Percentiles rank a stretch among this genome's conserved stretches.
phyloP scores from a whole-genome alignment of 2,113 vertebrate genomes.

The Hippocampus mohnikei region DNA sequence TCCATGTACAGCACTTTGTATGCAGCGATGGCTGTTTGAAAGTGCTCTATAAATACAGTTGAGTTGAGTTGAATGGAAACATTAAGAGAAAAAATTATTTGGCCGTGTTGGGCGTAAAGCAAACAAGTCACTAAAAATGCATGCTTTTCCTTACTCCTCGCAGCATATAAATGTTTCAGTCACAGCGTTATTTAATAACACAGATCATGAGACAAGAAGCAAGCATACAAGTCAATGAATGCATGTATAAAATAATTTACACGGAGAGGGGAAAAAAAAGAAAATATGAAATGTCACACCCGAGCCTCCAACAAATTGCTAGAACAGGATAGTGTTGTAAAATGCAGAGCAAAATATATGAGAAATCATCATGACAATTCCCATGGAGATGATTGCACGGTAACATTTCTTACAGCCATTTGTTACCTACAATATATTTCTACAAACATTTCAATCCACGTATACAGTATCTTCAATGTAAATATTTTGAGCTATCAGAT shows the following conservation, averaged over 20 bases:
- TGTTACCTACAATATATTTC: conserved; percentile 40
- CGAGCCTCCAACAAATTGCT: neutral
- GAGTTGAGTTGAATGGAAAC: no score
- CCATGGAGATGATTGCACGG: conserved; percentile 20
- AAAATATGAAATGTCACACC: neutral
- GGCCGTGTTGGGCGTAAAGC: neutral
- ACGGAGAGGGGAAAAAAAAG: neutral
- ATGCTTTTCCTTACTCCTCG: conserved; percentile 66
- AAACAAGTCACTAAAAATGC: conserved; percentile 9
- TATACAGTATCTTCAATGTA: conserved; percentile 36
- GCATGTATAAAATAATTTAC: neutral
- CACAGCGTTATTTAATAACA: conserved; percentile 42
- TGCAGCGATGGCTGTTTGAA: no score
- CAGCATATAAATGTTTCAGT: conserved; percentile 59
- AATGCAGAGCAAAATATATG: no score
- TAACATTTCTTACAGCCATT: conserved; percentile 10
- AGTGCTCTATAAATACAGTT: no score
- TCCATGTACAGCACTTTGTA: no score
- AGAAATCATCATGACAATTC: neutral
- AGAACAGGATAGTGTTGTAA: neutral
- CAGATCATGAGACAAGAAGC: conserved; percentile 30
- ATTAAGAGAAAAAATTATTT: no score
- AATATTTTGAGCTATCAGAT: neutral
- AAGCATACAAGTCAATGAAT: neutral
- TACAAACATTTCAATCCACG: conserved; percentile 36